Percentiles rank a stretch among this genome's conserved stretches.
phyloP scores from a whole-genome alignment of 2,797 vertebrate genomes.

The Avahi laniger region DNA sequence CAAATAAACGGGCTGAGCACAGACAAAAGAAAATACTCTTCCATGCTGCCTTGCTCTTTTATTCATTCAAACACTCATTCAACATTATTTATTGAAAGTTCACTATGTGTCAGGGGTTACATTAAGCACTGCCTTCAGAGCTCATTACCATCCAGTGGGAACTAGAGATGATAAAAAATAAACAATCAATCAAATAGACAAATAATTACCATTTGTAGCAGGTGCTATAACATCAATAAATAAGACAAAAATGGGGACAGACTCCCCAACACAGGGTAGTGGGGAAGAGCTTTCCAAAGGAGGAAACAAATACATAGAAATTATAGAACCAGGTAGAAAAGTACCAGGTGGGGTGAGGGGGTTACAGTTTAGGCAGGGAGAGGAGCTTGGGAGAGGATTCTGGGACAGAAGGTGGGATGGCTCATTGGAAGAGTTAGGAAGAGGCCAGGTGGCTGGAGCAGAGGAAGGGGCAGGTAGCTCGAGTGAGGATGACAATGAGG shows the following conservation, averaged over 20 bases:
- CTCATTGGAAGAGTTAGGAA: background rate
- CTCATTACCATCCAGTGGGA: background rate
- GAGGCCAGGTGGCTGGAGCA: background rate
- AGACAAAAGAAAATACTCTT: background rate
- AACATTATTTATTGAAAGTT: background rate
- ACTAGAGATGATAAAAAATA: background rate
- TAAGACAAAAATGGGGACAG: background rate
- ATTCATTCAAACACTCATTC: background rate
- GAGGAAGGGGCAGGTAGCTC: background rate
- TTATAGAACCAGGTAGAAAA: background rate
- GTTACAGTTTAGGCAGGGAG: background rate
- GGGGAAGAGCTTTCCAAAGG: background rate
- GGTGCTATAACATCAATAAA: background rate
- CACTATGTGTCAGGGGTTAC: background rate
- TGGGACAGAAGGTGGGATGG: background rate
- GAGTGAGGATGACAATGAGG: background rate
- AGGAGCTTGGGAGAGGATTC: background rate
- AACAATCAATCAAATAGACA: background rate
- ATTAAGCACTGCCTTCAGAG: background rate
- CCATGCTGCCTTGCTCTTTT: background rate
- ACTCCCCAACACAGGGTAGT: background rate
- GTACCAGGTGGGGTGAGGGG: background rate
- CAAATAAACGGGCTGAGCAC: background rate
- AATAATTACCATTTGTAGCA: background rate
- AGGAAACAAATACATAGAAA: background rate